Evolutionary conservation across 2,888 invertebrate genomes (phyloP).

Genomic region (Chrysotoxum bicinctum): DNA sequence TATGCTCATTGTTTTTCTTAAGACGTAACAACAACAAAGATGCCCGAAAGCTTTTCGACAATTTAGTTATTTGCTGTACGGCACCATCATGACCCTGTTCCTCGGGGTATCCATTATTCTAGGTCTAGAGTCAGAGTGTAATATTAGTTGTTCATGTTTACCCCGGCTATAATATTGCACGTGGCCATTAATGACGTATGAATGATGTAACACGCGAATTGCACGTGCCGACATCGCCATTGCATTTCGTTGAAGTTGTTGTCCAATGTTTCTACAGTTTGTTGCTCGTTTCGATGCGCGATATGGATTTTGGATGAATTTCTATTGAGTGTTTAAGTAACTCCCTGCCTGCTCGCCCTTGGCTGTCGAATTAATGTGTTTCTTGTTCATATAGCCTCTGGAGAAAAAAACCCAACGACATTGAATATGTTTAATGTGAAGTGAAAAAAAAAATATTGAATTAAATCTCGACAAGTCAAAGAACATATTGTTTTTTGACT

Average conservation of each 20-base stretch:
- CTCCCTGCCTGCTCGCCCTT: conserved; percentile 62
- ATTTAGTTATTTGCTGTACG: conserved; percentile 48
- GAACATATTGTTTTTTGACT: conserved; percentile 69
- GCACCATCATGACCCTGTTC: background rate
- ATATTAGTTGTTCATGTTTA: conserved; percentile 73
- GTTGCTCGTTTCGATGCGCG: conserved; percentile 48
- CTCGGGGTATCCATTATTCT: conserved; percentile 25
- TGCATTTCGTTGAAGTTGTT: conserved; percentile 63
- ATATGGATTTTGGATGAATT: conserved; percentile 67
- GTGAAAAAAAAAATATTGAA: conserved; percentile 19
- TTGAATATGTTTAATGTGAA: conserved; percentile 42
- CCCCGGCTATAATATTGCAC: conserved; percentile 76
- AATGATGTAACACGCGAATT: conserved; percentile 82
- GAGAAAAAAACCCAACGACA: conserved; percentile 53
- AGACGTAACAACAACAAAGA: conserved; percentile 71
- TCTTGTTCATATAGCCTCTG: conserved; percentile 44
- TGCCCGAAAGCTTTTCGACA: conserved; percentile 48
- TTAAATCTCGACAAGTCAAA: conserved; percentile 65
- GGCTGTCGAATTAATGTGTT: conserved; percentile 62
- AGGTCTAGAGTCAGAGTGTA: conserved; percentile 7
- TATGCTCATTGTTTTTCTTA: conserved; percentile 80
- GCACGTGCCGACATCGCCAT: conserved; percentile 76
- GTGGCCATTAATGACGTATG: conserved; percentile 82
- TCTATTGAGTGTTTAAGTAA: conserved; percentile 72
- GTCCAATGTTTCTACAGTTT: conserved; percentile 23